Evolutionary conservation across 2,113 vertebrate species (phyloP).

Genomic region (Bufo gargarizans): DNA sequence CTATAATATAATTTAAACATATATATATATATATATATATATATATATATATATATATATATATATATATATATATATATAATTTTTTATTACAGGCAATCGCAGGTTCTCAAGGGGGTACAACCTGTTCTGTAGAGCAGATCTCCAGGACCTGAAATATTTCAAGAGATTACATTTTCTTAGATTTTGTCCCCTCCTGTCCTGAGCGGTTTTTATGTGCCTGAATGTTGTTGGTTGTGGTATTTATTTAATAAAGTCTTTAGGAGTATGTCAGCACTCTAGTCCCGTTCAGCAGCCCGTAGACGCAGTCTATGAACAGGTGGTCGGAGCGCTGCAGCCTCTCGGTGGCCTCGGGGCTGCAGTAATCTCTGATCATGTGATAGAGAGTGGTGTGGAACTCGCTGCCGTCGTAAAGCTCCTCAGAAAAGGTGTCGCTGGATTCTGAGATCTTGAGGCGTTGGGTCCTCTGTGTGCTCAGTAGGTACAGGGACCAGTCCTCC

Average conservation of each 20-base stretch:
- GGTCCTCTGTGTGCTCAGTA: constrained; percentile 77
- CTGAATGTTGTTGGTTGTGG: constrained; percentile 17
- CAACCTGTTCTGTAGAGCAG: too few relatives aligned
- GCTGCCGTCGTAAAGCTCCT: constrained; percentile 70
- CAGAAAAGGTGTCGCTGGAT: constrained; percentile 73
- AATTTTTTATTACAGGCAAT: constrained; percentile 18
- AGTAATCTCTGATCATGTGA: constrained; percentile 81
- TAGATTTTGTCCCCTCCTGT: neutral
- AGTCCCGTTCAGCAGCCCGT: constrained; percentile 78
- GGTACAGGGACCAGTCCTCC: constrained; percentile 73
- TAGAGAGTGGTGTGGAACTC: constrained; percentile 89
- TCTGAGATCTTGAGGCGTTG: constrained; percentile 79
- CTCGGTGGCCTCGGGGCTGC: constrained; percentile 68
- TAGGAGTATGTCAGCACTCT: constrained; percentile 71
- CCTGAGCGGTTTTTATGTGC: neutral
- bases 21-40: neutral
- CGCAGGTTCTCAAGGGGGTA: too few relatives aligned
- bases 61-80: neutral
- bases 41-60: neutral
- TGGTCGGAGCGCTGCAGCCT: constrained; percentile 61
- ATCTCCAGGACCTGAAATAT: too few relatives aligned
- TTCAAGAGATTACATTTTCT: neutral
- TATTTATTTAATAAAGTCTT: constrained; percentile 46
- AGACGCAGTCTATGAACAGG: constrained; percentile 72
- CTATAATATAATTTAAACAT: neutral